Evolutionary conservation across 2,797 vertebrate genomes (phyloP), one percentile per base, ranked within the genome.

Genomic region (Otus scops): DNA sequence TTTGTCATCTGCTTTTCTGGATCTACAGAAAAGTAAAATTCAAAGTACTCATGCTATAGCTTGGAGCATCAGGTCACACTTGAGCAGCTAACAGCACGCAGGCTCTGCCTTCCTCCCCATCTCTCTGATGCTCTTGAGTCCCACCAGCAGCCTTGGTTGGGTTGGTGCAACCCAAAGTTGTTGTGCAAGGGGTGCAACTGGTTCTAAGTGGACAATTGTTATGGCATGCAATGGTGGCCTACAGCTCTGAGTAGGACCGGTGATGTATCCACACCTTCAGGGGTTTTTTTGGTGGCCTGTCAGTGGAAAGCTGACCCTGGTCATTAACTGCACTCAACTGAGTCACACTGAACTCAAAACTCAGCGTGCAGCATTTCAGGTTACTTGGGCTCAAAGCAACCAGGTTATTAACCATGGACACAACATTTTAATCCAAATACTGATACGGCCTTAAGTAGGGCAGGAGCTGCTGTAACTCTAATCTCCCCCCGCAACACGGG

Each of bases 181-280:
- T 9, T 27, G 65, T 10, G n/a, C 4, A 8, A 64, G 51, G 38
- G 30, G 9, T 56, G 13, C 20, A 51, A 1, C 32, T 26, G 12
- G 10, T 11, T 75, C 7, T 16, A 11, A 13, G 14, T 7, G n/a
- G 9, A 2, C 2, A 3, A 0, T 7, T 3, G 0, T 0, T n/a
- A 36, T 12, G 50, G 15, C 15, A 9, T 6, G 10, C 0, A 1
- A 5, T 15, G 18, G 4, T 8, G 11, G 2, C 16, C 32, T 51
- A 5, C 38, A 76, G 32, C 61, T 12, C 5, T 16, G 39, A 36
- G 54, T 0, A 50, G 41, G 18, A 36, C 11, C 5, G 1, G 36
- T 36, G 47, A 22, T 57, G 16, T 30, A 6, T 59, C 56, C 14
- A 9, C 27, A 1, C 6, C 16, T 53, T 22, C 36, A 32, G 43